phyloP scores from a whole-genome alignment of 2,797 vertebrate species.

The Acrossocheilus fasciatus region DNA sequence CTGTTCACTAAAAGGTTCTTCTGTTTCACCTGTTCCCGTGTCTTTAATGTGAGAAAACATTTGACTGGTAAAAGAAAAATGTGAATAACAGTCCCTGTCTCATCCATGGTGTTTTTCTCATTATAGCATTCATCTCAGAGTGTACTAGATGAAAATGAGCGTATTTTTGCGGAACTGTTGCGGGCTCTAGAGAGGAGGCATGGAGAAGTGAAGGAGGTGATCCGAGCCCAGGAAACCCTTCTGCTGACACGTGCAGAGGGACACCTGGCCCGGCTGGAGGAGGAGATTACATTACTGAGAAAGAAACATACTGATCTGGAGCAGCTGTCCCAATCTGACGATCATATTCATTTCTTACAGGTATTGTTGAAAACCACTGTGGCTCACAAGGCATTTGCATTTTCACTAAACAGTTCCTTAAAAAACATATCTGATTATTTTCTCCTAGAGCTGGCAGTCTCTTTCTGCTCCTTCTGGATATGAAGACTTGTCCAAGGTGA shows the following conservation, averaged over 20 bases:
- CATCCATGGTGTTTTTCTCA: neutral
- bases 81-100: neutral
- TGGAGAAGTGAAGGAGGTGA: constrained; percentile 78
- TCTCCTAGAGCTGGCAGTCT: constrained; percentile 79
- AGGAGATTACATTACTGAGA: constrained; percentile 83
- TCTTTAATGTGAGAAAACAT: neutral
- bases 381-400: neutral
- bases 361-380: constrained; percentile 43
- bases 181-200: constrained; percentile 78
- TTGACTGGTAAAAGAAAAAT: neutral
- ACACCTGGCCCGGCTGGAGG: constrained; percentile 80
- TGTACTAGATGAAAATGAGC: constrained; percentile 78
- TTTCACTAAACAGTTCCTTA: neutral
- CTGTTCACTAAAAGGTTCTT: neutral
- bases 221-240: constrained; percentile 73
- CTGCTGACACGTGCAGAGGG: constrained; percentile 70
- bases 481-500: constrained; percentile 79
- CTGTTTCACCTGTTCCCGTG: too few species aligned
- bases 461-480: constrained; percentile 82
- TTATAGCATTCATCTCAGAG: constrained; percentile 78
- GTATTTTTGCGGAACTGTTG: constrained; percentile 79
- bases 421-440: constrained; percentile 4
- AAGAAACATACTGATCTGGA: constrained; percentile 77
- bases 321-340: constrained; percentile 79
- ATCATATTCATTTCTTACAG: constrained; percentile 83